A percentile compares a stretch with the other conserved stretches of the same genome.
Evolutionary conservation across 2,888 invertebrate genomes (phyloP).

Genomic region (Hirudinaria manillensis): DNA sequence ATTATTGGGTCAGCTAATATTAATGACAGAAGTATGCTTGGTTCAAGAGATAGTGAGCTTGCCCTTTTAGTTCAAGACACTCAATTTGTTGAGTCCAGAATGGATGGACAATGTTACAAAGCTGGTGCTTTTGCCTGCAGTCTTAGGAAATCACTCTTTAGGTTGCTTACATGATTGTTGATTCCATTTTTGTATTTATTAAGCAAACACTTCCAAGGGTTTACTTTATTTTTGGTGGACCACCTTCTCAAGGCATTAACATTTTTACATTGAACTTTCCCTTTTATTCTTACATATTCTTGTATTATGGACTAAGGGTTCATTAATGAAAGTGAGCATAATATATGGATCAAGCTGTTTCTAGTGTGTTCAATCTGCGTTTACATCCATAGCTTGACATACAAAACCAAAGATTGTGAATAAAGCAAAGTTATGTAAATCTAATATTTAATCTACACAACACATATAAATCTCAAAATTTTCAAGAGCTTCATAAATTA

Average conservation of each 20-base stretch:
- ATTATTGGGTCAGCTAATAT: conserved; percentile 97
- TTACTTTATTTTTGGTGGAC: not conserved
- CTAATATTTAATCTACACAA: no score
- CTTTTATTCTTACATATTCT: not conserved
- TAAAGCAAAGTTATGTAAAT: no score
- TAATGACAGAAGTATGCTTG: conserved; percentile 89
- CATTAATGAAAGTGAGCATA: no score
- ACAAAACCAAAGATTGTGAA: no score
- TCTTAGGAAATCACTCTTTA: conserved; percentile 75
- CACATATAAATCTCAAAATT: no score
- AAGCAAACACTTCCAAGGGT: not conserved
- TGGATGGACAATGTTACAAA: conserved; percentile 75
- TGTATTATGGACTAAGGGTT: no score
- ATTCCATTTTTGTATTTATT: not conserved
- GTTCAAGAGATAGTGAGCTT: conserved; percentile 82
- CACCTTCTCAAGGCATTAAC: not conserved
- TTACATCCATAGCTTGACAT: no score
- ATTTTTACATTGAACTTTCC: not conserved
- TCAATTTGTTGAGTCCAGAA: conserved; percentile 57
- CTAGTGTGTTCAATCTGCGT: no score
- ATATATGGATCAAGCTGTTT: no score
- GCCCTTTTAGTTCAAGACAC: conserved; percentile 76
- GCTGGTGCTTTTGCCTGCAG: conserved; percentile 81
- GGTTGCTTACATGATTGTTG: conserved; percentile 41
- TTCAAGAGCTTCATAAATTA: no score